Evolutionary conservation across 2,113 vertebrate species (phyloP).

Genomic region (Neodontobutis hainanensis): DNA sequence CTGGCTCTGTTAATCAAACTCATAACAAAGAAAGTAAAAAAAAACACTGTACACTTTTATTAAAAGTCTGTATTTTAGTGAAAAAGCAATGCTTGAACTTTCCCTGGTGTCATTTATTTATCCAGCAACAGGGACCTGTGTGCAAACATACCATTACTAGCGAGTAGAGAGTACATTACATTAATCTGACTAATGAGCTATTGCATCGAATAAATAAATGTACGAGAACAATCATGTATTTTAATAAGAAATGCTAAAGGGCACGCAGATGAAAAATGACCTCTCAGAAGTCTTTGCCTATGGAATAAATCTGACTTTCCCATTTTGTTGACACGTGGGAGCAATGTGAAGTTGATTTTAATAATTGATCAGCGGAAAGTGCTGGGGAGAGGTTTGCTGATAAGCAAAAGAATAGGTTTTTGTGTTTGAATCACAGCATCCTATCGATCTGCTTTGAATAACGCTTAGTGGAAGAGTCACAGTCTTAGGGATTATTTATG

Average conservation of each 20-base stretch:
- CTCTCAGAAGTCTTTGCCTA: conserved; percentile 76
- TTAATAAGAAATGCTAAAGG: conserved; percentile 85
- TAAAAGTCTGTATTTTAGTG: conserved; percentile 41
- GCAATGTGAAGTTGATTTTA: conserved; percentile 79
- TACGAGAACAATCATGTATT: conserved; percentile 83
- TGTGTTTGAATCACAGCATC: conserved; percentile 71
- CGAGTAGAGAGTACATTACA: conserved; percentile 78
- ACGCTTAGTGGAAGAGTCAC: conserved; percentile 67
- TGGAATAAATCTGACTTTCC: conserved; percentile 80
- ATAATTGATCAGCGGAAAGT: conserved; percentile 80
- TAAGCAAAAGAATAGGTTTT: conserved; percentile 73
- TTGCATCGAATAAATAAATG: conserved; percentile 83
- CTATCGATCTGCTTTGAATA: conserved; percentile 75
- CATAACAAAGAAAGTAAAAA: conserved; percentile 14
- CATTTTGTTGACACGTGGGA: conserved; percentile 68
- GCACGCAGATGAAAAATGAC: conserved; percentile 80
- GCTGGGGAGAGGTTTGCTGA: conserved; percentile 72
- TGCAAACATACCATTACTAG: conserved; percentile 53
- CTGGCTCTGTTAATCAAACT: too few species aligned
- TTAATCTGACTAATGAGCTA: conserved; percentile 85
- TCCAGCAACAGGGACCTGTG: conserved; percentile 47
- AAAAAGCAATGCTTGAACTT: conserved; percentile 61
- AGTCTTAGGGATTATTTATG: conserved; percentile 75
- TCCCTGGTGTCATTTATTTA: conserved; percentile 59
- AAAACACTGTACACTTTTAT: neutral